Conservation (phyloP, 2,113 vertebrate genomes). For the Gobiocypris rarus region DNA sequence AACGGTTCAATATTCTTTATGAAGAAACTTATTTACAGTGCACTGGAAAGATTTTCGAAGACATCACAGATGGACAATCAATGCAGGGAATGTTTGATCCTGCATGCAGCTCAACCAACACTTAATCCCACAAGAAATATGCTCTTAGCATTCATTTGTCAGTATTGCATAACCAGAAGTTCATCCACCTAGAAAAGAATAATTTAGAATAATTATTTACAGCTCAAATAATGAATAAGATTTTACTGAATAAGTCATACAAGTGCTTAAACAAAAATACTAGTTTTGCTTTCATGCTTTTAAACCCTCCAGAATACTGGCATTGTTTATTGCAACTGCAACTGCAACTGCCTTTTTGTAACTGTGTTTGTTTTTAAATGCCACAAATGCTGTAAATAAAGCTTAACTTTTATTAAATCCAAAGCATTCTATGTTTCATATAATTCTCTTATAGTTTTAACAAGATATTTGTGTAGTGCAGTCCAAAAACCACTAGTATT, state of each 20-base stretch:
- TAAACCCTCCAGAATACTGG: background rate
- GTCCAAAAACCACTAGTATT: background rate
- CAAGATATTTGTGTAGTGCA: no score
- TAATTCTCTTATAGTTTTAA: background rate
- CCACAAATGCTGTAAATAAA: background rate
- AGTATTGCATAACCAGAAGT: background rate
- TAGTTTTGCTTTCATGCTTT: background rate
- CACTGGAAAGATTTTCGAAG: background rate
- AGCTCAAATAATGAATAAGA: background rate
- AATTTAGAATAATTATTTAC: background rate
- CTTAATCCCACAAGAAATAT: conserved; percentile 22
- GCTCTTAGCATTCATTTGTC: background rate
- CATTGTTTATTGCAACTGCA: background rate
- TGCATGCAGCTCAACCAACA: background rate
- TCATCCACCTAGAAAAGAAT: background rate
- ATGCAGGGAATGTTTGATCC: background rate
- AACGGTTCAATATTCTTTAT: background rate
- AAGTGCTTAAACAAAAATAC: background rate
- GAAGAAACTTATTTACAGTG: background rate
- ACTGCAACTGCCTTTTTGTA: background rate
- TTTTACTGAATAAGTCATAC: background rate
- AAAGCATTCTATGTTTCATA: background rate
- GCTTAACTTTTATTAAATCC: background rate
- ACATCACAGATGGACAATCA: background rate
- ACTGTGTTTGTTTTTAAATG: background rate